Evolutionary conservation across 2,797 vertebrate genomes (phyloP), one percentile per base, ranked within the genome.

Genomic region (Sebastes itinus): DNA sequence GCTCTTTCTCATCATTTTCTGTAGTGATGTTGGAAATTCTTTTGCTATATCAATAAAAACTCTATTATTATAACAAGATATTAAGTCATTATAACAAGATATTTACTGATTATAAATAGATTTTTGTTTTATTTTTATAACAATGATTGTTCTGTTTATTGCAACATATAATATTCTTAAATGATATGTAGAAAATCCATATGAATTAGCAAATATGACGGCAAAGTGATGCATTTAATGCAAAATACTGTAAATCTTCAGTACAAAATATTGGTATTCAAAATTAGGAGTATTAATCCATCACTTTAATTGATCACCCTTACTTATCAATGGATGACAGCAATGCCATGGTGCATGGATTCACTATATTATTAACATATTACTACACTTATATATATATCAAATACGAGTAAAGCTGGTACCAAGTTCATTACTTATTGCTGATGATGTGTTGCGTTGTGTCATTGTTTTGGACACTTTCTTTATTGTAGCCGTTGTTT

Each of bases 401-500:
- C 2, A 65, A 80, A 75, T 42, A 54, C 14, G 68, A 74, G 54
- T 69, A 55, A 66, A 68, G 49, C 38, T 61, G 38, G 7, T 14
- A 62, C 33, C 12, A 20, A 49, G n/a, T 65, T 86, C 30, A 82
- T 72, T 70, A 76, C 59, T 77, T 61, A 55, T 80, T 42, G 42
- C 7, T 76, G 32, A 66, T 75, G 5, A 75, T 77, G 83, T 63
- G 33, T 65, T 62, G 49, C 2, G 1, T 56, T 67, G 60, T 78
- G 71, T 85, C 66, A 70, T 8, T 70, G 67, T 86, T 69, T 35
- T 14, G 7, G 49, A 81, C 12, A 1, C 7, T 22, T 74, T 69
- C 49, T 67, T 85, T 56, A 82, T 68, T 81, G 33, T 46, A 27
- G 49, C 25, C 46, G 56, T 46, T 77, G 63, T 85, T 89, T 77